These are phyloP conservation scores for Xenopus petersii DNA, from an alignment of 2,797 vertebrate genomes.

Conservation along the genomic window DNA sequence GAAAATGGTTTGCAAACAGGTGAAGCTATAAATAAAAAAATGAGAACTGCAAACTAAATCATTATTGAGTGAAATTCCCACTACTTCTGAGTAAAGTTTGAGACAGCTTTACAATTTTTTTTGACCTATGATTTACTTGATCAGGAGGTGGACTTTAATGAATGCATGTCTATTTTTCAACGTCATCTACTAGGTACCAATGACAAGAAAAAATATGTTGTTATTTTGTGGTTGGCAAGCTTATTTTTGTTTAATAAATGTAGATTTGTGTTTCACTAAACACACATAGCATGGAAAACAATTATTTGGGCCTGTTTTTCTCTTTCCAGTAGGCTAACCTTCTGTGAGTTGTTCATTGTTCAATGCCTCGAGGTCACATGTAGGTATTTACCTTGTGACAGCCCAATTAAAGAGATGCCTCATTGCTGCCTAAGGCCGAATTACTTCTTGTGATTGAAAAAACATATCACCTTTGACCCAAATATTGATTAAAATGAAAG, in stretches of 20 bases:
- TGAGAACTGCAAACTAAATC: no score
- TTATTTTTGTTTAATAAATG: constrained; percentile 6
- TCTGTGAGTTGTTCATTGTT: constrained; percentile 4
- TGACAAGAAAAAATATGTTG: no score
- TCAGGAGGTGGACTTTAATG: no score
- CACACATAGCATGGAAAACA: constrained; percentile 6
- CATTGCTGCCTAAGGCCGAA: constrained; percentile 3
- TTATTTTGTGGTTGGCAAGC: not conserved
- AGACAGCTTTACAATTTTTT: no score
- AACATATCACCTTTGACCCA: constrained; percentile 30
- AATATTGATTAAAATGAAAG: constrained; percentile 38
- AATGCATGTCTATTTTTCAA: no score
- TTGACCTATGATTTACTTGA: no score
- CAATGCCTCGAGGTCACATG: constrained; percentile 1
- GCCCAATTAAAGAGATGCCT: constrained; percentile 14
- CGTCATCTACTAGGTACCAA: no score
- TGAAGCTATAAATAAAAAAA: no score
- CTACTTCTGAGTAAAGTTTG: no score
- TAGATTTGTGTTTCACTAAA: not conserved
- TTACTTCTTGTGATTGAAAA: constrained; percentile 28
- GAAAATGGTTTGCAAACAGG: no score
- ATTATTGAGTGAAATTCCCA: no score
- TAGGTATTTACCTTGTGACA: not conserved
- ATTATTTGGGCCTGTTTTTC: constrained; percentile 5
- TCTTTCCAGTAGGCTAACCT: constrained; percentile 4